These are phyloP conservation scores for Adrianichthys oophorus DNA, from an alignment of 2,797 vertebrate species.

Conservation along the genomic window DNA sequence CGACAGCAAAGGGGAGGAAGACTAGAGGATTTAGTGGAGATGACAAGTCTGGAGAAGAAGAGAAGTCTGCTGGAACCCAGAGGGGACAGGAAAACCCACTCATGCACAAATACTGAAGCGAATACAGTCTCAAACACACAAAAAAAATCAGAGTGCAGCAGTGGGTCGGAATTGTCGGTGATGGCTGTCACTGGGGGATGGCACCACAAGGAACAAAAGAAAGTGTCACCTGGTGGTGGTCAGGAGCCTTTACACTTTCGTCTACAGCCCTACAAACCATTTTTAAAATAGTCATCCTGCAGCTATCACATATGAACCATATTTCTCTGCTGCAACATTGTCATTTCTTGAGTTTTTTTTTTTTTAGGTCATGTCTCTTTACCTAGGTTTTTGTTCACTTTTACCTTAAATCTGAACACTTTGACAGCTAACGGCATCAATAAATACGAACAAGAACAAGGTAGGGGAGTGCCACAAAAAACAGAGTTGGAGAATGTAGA, in stretches of 20 bases:
- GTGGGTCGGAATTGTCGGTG: constrained; percentile 59
- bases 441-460: constrained; percentile 9
- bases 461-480: constrained; percentile 8
- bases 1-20: constrained; percentile 17
- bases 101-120: constrained; percentile 17
- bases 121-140: constrained; percentile 22
- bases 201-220: constrained; percentile 66
- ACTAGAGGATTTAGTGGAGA: constrained; percentile 1
- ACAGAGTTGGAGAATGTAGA: constrained; percentile 13
- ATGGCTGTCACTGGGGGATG: constrained; percentile 54
- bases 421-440: too few species aligned
- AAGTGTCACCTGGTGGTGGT: constrained; percentile 81
- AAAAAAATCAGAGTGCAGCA: constrained; percentile 47
- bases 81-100: constrained; percentile 31
- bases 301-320: too few species aligned
- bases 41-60: constrained; percentile 14
- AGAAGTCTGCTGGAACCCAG: constrained; percentile 32
- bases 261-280: constrained; percentile 2
- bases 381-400: too few species aligned
- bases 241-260: constrained; percentile 51
- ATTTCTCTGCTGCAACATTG: too few species aligned
- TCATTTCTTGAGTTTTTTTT: too few species aligned
- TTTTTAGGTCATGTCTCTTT: too few species aligned
- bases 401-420: too few species aligned
- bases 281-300: background rate